These are phyloP conservation scores for Pteria penguin DNA, from an alignment of 2,888 invertebrate species.

Conservation along the genomic window DNA sequence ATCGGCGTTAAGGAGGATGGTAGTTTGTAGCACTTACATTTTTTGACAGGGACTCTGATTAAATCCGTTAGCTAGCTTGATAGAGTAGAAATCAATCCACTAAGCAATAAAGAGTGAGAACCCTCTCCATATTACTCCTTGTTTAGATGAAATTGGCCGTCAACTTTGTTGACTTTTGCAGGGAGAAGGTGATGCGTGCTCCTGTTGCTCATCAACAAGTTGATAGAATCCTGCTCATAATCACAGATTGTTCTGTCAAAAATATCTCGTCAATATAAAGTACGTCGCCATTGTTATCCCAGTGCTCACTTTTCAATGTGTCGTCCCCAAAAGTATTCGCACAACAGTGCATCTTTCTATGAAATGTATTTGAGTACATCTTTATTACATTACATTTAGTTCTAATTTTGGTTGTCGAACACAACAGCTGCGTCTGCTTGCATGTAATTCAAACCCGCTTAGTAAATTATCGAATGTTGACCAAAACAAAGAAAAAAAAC, in stretches of 20 bases:
- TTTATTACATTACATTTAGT: too few species aligned
- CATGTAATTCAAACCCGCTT: too few species aligned
- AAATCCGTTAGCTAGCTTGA: conserved; percentile 25
- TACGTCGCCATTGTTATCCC: not conserved
- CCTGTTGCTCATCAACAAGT: not conserved
- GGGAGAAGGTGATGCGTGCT: not conserved
- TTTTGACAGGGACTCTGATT: conserved; percentile 31
- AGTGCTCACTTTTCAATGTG: not conserved
- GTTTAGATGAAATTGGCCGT: conserved; percentile 2
- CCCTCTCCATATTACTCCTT: conserved; percentile 3
- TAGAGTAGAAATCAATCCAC: conserved; percentile 28
- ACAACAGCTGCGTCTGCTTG: too few species aligned
- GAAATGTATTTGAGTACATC: too few species aligned
- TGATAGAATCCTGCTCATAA: not conserved
- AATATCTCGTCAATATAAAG: not conserved
- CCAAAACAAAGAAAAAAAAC: too few species aligned
- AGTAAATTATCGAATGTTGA: too few species aligned
- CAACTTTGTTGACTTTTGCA: conserved; percentile 9
- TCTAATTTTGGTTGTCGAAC: too few species aligned
- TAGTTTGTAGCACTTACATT: conserved; percentile 7
- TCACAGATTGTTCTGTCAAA: not conserved
- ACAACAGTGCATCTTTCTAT: too few species aligned
- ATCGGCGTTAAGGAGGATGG: conserved; percentile 9
- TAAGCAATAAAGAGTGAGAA: conserved; percentile 15
- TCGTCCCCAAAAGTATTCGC: too few species aligned